Evolutionary conservation across 2,113 vertebrate genomes (phyloP).

Genomic region (Upupa epops): DNA sequence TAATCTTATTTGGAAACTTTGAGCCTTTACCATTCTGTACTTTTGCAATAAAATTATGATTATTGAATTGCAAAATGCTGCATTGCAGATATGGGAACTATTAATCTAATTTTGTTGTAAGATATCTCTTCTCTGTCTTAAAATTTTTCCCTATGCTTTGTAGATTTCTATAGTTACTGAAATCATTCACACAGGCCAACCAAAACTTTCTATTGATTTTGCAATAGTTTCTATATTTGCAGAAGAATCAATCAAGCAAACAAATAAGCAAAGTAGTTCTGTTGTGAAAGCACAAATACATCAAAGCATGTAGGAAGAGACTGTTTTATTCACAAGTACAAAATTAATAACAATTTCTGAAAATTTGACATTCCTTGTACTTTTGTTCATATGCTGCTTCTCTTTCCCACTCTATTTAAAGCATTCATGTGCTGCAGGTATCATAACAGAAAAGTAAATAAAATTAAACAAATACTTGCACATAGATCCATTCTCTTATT

Average conservation of each 20-base stretch:
- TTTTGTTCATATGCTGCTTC: not conserved
- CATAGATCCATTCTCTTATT: not conserved
- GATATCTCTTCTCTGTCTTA: not conserved
- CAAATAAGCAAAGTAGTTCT: not conserved
- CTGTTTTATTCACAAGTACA: not conserved
- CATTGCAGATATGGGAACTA: not conserved
- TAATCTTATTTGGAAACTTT: not conserved
- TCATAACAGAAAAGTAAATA: not conserved
- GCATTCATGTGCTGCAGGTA: not conserved
- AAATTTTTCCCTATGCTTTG: not conserved
- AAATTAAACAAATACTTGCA: not conserved
- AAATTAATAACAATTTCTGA: not conserved
- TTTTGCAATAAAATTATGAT: not conserved
- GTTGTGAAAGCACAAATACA: not conserved
- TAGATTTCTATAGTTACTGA: not conserved
- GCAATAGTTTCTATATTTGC: not conserved
- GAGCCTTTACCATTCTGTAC: not conserved
- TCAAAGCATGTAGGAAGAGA: not conserved
- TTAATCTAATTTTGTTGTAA: constrained; percentile 28
- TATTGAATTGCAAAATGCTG: not conserved
- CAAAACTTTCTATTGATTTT: constrained; percentile 35
- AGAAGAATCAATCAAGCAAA: constrained; percentile 1
- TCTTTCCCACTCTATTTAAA: not conserved
- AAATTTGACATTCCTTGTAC: not conserved
- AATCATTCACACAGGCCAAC: not conserved